Evolutionary conservation across 2,113 vertebrate genomes (phyloP).

Genomic region (Pygoscelis adeliae): DNA sequence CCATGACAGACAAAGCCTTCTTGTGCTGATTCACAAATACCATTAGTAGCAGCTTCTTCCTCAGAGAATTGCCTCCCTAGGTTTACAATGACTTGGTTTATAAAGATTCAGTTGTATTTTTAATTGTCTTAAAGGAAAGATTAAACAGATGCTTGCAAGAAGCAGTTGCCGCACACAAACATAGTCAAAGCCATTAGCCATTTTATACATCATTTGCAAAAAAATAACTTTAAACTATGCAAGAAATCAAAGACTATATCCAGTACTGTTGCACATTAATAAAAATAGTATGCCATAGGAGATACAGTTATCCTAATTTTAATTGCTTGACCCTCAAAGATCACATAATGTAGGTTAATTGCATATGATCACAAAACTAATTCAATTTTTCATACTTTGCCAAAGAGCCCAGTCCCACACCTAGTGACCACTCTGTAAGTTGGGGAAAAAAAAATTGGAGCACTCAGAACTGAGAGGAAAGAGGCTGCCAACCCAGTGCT

Average conservation of each 20-base stretch:
- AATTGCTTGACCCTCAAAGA: neutral
- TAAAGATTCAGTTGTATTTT: neutral
- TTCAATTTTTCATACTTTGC: neutral
- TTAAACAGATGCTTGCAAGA: neutral
- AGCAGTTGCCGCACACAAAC: neutral
- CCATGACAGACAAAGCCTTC: neutral
- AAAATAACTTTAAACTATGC: neutral
- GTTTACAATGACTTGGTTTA: neutral
- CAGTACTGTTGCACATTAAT: neutral
- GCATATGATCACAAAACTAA: neutral
- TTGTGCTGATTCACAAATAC: neutral
- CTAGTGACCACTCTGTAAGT: neutral
- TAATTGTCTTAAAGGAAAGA: neutral
- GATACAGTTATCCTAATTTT: neutral
- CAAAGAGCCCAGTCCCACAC: neutral
- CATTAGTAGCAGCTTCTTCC: neutral
- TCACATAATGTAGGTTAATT: neutral
- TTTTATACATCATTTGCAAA: neutral
- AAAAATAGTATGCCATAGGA: neutral
- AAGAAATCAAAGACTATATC: neutral
- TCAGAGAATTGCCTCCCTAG: neutral
- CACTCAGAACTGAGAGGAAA: neutral
- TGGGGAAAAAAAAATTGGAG: neutral
- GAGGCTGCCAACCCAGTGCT: accelerated
- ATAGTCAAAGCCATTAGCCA: neutral